phyloP scores from a whole-genome alignment of 1,140 invertebrate species.

The Leptonema lineaticorne region DNA sequence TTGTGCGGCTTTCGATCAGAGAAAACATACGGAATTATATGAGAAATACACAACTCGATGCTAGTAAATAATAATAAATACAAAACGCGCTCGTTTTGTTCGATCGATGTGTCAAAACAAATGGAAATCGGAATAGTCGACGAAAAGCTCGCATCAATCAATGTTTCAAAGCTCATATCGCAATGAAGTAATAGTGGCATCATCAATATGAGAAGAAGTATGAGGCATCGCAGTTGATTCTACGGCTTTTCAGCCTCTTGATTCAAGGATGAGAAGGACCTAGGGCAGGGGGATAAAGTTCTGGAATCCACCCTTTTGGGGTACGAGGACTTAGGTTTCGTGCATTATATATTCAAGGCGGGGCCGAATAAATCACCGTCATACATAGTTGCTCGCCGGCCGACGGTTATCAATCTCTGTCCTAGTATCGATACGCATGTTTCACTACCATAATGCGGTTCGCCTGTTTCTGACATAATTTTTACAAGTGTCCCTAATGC shows the following conservation, averaged over 20 bases:
- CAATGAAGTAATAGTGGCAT: background rate
- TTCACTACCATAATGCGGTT: background rate
- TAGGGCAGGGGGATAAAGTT: background rate
- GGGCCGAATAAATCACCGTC: slow-evolving; percentile 14
- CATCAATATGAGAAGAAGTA: background rate
- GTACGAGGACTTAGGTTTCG: background rate
- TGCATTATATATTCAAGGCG: slow-evolving; percentile 15
- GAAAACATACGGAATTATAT: too few species aligned
- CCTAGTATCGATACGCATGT: background rate
- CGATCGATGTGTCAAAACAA: background rate
- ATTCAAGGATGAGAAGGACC: too few species aligned
- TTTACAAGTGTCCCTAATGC: too few species aligned
- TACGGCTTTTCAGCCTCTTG: background rate
- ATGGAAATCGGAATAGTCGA: background rate
- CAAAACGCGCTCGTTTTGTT: background rate
- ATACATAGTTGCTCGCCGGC: background rate
- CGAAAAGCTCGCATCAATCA: background rate
- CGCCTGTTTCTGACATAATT: background rate
- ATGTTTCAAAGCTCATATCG: background rate
- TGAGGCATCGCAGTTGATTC: background rate
- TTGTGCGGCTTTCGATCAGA: too few species aligned
- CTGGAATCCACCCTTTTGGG: background rate
- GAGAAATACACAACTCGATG: too few species aligned
- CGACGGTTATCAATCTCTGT: slow-evolving; percentile 11
- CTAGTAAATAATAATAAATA: background rate